These are phyloP conservation scores for Diorhabda sublineata DNA, from an alignment of 1,140 invertebrate genomes.

Conservation along the genomic window DNA sequence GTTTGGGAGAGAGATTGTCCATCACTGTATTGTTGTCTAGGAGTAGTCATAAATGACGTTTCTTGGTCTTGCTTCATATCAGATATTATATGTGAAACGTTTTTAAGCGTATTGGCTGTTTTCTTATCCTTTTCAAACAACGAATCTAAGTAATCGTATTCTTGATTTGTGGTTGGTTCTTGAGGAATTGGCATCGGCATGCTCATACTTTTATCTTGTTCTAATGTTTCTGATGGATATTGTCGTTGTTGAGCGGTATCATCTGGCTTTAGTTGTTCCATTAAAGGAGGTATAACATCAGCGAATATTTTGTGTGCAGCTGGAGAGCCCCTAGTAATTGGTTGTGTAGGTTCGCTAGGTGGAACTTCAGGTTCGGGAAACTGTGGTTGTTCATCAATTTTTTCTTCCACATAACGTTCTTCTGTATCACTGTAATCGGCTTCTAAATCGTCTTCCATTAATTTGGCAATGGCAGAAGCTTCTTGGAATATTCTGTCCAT, in stretches of 20 bases:
- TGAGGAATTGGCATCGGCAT: background rate
- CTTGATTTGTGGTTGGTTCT: background rate
- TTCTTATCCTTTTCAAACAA: background rate
- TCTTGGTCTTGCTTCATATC: background rate
- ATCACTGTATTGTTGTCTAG: background rate
- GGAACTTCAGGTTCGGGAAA: background rate
- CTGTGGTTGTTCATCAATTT: background rate
- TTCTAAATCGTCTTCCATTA: background rate
- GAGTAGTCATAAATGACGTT: background rate
- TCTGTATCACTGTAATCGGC: background rate
- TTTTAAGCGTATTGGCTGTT: background rate
- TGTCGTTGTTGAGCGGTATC: background rate
- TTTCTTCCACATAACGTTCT: background rate
- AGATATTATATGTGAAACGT: background rate
- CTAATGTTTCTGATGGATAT: background rate
- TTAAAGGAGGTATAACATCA: background rate
- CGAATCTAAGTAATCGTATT: background rate
- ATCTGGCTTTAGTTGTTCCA: background rate
- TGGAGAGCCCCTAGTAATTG: constrained; percentile 8
- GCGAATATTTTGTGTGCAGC: background rate
- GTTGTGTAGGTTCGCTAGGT: constrained; percentile 2
- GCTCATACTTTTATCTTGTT: background rate
- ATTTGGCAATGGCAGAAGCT: background rate
- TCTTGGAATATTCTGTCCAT: constrained; percentile 10
- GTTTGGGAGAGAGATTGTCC: background rate